Base-by-base conservation (phyloP, 2,797 vertebrate genomes). In the Pangasius macronema region DNA sequence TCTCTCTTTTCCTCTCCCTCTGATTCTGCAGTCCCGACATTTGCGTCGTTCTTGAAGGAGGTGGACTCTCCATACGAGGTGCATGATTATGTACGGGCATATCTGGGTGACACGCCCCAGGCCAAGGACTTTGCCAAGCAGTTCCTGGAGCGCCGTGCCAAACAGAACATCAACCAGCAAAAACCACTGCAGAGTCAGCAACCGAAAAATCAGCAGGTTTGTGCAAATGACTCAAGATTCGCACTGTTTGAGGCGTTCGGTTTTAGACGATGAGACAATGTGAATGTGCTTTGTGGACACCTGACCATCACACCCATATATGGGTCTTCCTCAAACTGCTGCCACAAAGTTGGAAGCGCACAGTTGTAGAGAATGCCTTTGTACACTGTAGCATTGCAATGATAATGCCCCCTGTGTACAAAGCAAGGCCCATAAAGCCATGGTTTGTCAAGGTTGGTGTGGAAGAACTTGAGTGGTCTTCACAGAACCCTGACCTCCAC, bases 71-170 rank as follows among this genome's bases (percentile, higher is more conserved):
- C 98, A 0, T 99, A 99, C 55, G 98, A 99, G 94, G 98, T 99
- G 93, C 98, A 99, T 59, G 98, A 99, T 93, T 99, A 99, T 65
- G 96, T 99, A 93, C 96, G 97, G 95, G 98, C 98, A 92, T 99
- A 99, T 90, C 95, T 99, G 91, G 99, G 99, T 91, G 99, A 99
- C 90, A 99, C 98, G 80, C 95, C 97, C 49, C 98, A 99, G 93
- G 98, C 98, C 94, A 99, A 99, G 95, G 99, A 99, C 94, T 99
- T 99, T 95, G 98, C 98, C 95, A 99, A 98, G 96, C 98, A 99
- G 96, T 99, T 99, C 95, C 96, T 99, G 83, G 99, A 99, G 94
- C 98, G 98, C 84, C 99, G 99, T 96, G 97, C 98, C 97, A 99
- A 99, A 96, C 98, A 99, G 95, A 99, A 99, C 91, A 94, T 95